A percentile compares a stretch with the other conserved stretches of the same genome.
These are phyloP conservation scores for Tylochromis polylepis DNA, from an alignment of 2,113 vertebrate genomes.

Conservation along the genomic window DNA sequence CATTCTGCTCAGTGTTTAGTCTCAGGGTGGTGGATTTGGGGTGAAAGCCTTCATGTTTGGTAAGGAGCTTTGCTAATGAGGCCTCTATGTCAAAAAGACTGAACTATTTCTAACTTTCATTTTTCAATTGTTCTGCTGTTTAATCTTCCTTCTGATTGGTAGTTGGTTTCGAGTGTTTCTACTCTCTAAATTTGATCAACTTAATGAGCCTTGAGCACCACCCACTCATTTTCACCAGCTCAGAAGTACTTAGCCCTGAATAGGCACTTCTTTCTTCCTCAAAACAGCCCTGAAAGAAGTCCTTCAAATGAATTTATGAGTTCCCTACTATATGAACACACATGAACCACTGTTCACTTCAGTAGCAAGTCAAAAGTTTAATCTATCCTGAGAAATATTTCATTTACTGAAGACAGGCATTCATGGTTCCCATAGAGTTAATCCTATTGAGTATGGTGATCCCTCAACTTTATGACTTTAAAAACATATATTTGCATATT, in stretches of 20 bases:
- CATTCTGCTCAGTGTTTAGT: neutral
- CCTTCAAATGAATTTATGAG: neutral
- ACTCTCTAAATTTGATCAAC: neutral
- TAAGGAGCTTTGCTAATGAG: neutral
- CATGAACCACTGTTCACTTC: neutral
- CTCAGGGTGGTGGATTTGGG: neutral
- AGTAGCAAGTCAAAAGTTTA: neutral
- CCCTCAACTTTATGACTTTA: fast-evolving
- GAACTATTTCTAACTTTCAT: neutral
- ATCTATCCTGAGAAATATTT: neutral
- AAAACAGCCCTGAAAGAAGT: neutral
- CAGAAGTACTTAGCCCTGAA: neutral
- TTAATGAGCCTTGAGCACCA: neutral
- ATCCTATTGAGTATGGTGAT: neutral
- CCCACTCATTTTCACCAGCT: neutral
- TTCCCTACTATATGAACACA: neutral
- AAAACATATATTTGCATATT: neutral
- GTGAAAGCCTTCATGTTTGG: neutral
- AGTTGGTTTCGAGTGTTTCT: neutral
- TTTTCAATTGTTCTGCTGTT: neutral
- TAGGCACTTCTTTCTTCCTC: neutral
- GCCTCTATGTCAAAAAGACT: neutral
- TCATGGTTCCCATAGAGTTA: neutral
- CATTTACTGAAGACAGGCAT: neutral
- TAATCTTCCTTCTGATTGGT: neutral